Evolutionary conservation across 35 echinoderm and acorn worm genomes (phyloP).

Genomic region (Stichopus chloronotus): DNA sequence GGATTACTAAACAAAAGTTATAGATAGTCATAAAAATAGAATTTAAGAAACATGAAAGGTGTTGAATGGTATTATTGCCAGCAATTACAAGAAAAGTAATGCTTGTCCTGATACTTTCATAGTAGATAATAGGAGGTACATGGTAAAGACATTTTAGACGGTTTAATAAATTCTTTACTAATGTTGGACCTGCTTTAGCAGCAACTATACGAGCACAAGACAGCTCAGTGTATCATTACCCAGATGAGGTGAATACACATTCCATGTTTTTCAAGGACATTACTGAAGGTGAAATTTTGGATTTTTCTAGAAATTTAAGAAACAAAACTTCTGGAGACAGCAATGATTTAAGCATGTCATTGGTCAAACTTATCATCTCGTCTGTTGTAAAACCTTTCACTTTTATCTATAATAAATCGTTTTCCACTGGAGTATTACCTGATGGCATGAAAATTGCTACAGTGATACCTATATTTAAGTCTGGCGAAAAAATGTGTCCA

Average conservation of each 20-base stretch:
- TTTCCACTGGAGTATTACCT: neutral
- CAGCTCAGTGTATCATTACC: neutral
- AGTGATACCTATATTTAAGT: neutral
- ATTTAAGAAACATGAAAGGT: neutral
- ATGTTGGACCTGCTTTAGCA: neutral
- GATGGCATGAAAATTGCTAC: neutral
- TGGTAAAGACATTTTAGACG: too few species aligned
- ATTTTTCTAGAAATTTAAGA: too few species aligned
- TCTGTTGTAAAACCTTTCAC: neutral
- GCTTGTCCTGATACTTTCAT: slow-evolving; percentile 22
- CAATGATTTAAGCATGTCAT: neutral
- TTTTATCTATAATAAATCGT: too few species aligned
- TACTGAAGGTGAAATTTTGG: too few species aligned
- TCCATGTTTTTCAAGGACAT: too few species aligned
- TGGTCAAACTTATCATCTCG: slow-evolving; percentile 3
- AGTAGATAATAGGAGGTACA: neutral
- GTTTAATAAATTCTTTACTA: neutral
- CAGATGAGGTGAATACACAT: too few species aligned
- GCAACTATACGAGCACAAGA: neutral
- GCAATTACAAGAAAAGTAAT: neutral
- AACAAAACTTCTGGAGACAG: neutral
- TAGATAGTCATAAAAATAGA: slow-evolving; percentile 16
- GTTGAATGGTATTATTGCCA: too few species aligned
- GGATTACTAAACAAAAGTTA: neutral
- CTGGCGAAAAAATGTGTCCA: too few species aligned